Evolutionary conservation across 2,888 invertebrate genomes (phyloP).

Genomic region (Chaitophorus viminalis): DNA sequence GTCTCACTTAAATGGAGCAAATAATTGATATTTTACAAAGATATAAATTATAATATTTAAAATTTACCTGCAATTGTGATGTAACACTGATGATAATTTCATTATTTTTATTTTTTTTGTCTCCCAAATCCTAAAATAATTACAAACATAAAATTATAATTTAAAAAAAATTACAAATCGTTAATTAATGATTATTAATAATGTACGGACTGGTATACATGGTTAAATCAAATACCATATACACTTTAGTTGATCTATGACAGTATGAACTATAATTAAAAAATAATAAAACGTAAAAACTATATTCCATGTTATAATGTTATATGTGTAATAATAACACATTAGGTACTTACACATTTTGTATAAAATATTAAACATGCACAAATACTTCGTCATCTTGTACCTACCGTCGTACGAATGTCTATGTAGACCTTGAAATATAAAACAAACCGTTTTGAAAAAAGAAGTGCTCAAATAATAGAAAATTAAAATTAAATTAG

Average conservation of each 20-base stretch:
- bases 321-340: neutral
- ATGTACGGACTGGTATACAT: too few species aligned
- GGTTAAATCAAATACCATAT: too few species aligned
- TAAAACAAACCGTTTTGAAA: neutral
- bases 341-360: neutral
- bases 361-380: neutral
- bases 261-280: too few species aligned
- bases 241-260: too few species aligned
- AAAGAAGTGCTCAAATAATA: neutral
- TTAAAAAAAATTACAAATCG: neutral
- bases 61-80: conserved; percentile 26
- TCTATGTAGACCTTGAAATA: neutral
- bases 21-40: too few species aligned
- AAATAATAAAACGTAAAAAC: too few species aligned
- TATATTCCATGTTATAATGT: too few species aligned
- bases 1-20: too few species aligned
- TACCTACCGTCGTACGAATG: neutral
- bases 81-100: conserved; percentile 23
- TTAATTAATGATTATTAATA: too few species aligned
- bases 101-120: conserved; percentile 19
- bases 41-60: too few species aligned
- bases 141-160: neutral
- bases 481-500: neutral
- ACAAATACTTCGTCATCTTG: conserved; percentile 5
- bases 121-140: conserved; percentile 1